Evolutionary conservation across 2,888 invertebrate genomes (phyloP).

Genomic region (Cryptocephalus moraei): DNA sequence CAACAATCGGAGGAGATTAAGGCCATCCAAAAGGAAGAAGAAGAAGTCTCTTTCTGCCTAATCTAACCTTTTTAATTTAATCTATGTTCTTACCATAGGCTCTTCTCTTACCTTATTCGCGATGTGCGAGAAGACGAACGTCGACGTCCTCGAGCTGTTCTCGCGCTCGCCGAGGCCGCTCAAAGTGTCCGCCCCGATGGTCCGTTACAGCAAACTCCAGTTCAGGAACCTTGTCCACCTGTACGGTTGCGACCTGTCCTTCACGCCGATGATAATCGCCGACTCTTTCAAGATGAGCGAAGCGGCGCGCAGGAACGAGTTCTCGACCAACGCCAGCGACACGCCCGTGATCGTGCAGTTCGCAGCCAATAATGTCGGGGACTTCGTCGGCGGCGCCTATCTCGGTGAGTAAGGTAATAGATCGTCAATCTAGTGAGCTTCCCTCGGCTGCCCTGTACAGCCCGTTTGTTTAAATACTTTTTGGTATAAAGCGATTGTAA

Average conservation of each 20-base stretch:
- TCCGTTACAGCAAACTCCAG: conserved; percentile 78
- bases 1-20: too few relatives aligned
- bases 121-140: conserved; percentile 3
- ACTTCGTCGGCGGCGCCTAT: conserved; percentile 78
- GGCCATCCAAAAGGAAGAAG: too few relatives aligned
- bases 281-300: conserved; percentile 84
- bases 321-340: conserved; percentile 51
- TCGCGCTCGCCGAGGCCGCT: conserved; percentile 46
- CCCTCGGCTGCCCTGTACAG: neutral
- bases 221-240: conserved; percentile 66
- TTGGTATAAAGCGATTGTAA: too few relatives aligned
- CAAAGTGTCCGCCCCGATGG: conserved; percentile 92
- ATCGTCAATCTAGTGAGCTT: neutral
- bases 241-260: conserved; percentile 82
- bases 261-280: conserved; percentile 95
- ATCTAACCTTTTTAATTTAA: too few relatives aligned
- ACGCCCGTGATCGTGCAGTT: conserved; percentile 87
- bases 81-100: too few relatives aligned
- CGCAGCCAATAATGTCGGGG: conserved; percentile 75
- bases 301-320: conserved; percentile 77
- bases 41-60: too few relatives aligned
- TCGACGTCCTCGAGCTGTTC: conserved; percentile 56
- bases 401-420: conserved; percentile 33
- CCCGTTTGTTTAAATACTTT: too few relatives aligned
- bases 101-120: too few relatives aligned